Conservation (phyloP, 2,113 vertebrate species). For the Microcebus griseorufus region DNA sequence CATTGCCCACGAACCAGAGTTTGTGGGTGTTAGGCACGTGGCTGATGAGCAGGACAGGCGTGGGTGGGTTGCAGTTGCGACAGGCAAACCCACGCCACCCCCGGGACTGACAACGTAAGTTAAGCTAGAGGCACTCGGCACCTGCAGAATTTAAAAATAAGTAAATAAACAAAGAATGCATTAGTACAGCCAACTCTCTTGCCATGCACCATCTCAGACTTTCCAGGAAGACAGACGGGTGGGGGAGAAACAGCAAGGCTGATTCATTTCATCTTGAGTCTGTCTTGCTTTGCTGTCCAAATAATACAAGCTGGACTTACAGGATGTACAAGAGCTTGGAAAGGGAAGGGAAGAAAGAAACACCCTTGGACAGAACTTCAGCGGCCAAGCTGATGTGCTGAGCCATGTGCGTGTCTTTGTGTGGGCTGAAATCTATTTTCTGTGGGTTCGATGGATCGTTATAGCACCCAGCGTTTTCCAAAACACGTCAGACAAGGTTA, state of each 20-base stretch:
- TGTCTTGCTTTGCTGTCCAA: constrained; percentile 15
- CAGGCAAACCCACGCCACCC: background rate
- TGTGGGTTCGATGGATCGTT: constrained; percentile 62
- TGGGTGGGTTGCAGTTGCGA: accelerated
- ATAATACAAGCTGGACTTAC: background rate
- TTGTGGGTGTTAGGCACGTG: accelerated
- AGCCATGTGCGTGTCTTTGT: background rate
- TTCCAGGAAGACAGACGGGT: background rate
- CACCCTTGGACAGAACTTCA: constrained; percentile 6
- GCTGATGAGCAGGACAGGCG: accelerated
- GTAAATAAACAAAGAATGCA: background rate
- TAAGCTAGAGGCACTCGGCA: background rate
- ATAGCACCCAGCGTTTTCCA: constrained; percentile 80
- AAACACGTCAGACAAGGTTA: constrained; percentile 78
- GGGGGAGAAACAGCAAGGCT: background rate
- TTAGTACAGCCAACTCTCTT: background rate
- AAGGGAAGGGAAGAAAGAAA: background rate
- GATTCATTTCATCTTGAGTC: background rate
- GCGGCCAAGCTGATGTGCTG: background rate
- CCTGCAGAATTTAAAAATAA: background rate
- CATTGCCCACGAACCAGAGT: background rate
- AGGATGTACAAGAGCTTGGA: background rate
- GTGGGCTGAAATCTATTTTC: constrained; percentile 50
- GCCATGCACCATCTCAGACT: background rate
- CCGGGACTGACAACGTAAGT: accelerated